Base-by-base conservation (phyloP, 1,140 invertebrate species). In the Rhysida immarginata region DNA sequence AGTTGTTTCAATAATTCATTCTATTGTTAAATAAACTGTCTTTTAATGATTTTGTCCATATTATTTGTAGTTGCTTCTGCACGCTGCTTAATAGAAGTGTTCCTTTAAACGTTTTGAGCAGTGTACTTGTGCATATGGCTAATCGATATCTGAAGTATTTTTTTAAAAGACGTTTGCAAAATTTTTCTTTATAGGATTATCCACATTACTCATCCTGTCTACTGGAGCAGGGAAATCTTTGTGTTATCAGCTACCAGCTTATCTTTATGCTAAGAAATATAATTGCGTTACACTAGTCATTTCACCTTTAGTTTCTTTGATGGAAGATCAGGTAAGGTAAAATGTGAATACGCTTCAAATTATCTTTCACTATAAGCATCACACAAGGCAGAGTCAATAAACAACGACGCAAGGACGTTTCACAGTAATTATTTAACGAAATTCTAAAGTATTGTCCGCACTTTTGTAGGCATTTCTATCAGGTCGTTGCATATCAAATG, bases 201-300 rank as follows among this genome's bases (percentile, higher is more conserved):
- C 92, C 0, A 95, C 90, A 2, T 70, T 97, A 43, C 79, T 96
- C 1, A 86, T 92, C 16, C 71, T 94, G 14, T 85, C 89, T 26
- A 97, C 94, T 48, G 94, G 93, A 16, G 84, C 87, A 62, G 94
- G 94, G 49, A 96, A 97, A 74, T 93, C 89, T 48, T 72, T 97
- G 23, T 95, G 90, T 66, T 97, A 97, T 68, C 92, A 96, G 71
- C 68, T 96, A 48, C 91, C 94, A 16, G 91, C 93, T 21, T 93
- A 87, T 67, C 65, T 93, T 8, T 91, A 83, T 67, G 77, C 81
- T 26, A 69, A 78, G 62, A 69, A 78, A 58, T 72, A 75, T 58
- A 67, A 65, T 35, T 86, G 82, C 60, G 82, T 94, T 43, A 87
- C 88, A 14, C 68, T 94, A 42, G 85, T 92, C 21, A 80, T 94